phyloP scores from a whole-genome alignment of 2,113 vertebrate species.

The Pholis gunnellus region DNA sequence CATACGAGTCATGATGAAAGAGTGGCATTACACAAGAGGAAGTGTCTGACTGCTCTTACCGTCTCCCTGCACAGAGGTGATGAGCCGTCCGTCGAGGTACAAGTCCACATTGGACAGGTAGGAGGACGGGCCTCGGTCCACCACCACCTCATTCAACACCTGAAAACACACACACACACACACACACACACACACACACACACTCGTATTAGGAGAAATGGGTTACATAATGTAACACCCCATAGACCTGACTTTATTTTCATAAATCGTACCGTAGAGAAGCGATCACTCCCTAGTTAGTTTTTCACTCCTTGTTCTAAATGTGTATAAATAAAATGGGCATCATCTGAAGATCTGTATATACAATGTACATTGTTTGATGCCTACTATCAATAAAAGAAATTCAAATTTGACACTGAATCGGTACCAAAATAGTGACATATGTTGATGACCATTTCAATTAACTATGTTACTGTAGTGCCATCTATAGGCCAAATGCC shows the following conservation, averaged over 20 bases:
- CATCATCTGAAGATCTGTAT: too few species aligned
- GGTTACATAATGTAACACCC: too few species aligned
- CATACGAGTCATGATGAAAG: background rate
- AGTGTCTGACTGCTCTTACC: slow-evolving; percentile 64
- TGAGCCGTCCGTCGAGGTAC: slow-evolving; percentile 86
- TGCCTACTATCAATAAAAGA: too few species aligned
- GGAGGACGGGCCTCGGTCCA: slow-evolving; percentile 87
- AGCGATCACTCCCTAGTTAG: too few species aligned
- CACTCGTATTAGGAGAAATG: background rate
- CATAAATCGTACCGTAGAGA: too few species aligned
- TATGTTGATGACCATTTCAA: background rate
- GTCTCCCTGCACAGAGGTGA: slow-evolving; percentile 88
- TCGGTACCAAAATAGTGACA: background rate
- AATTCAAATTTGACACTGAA: background rate
- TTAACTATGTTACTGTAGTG: slow-evolving; percentile 1
- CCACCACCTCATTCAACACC: slow-evolving; percentile 88
- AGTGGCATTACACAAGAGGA: background rate
- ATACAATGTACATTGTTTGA: too few species aligned
- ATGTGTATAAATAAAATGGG: too few species aligned
- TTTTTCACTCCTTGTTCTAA: too few species aligned
- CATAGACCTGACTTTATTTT: too few species aligned
- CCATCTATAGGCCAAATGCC: slow-evolving; percentile 30
- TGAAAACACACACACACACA: slow-evolving; percentile 44
- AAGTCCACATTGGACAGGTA: slow-evolving; percentile 88
- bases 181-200: slow-evolving; percentile 10